Evolutionary conservation across 2,888 invertebrate genomes (phyloP).

Genomic region (Adineta ricciae): DNA sequence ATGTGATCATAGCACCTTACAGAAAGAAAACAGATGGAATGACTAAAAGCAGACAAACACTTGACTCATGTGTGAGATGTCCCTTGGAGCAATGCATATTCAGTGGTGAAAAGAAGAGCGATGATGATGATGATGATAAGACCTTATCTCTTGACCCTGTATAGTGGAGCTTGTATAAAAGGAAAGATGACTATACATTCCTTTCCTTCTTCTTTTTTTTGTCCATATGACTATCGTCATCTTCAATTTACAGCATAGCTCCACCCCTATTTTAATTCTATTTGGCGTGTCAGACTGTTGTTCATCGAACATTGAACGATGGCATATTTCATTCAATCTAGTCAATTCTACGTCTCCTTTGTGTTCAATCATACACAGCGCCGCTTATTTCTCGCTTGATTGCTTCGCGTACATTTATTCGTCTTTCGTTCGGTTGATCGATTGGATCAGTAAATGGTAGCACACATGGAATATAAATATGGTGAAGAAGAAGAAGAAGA

Average conservation of each 20-base stretch:
- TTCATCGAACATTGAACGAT: neutral
- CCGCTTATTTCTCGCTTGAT: neutral
- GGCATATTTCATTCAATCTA: neutral
- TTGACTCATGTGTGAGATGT: neutral
- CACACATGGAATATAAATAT: neutral
- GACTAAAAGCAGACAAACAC: slow-evolving; percentile 9
- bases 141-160: neutral
- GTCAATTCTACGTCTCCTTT: neutral
- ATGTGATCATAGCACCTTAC: neutral
- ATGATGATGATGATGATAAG: slow-evolving; percentile 6
- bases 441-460: neutral
- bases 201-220: neutral
- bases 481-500: neutral
- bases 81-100: neutral
- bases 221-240: neutral
- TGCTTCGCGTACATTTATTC: neutral
- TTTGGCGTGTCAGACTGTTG: neutral
- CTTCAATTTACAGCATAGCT: neutral
- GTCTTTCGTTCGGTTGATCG: neutral
- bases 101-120: slow-evolving; percentile 5
- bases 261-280: neutral
- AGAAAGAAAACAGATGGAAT: neutral
- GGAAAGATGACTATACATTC: neutral
- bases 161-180: neutral
- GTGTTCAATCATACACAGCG: neutral